Conservation (phyloP, 2,797 vertebrate genomes). For the Gymnocypris eckloni region DNA sequence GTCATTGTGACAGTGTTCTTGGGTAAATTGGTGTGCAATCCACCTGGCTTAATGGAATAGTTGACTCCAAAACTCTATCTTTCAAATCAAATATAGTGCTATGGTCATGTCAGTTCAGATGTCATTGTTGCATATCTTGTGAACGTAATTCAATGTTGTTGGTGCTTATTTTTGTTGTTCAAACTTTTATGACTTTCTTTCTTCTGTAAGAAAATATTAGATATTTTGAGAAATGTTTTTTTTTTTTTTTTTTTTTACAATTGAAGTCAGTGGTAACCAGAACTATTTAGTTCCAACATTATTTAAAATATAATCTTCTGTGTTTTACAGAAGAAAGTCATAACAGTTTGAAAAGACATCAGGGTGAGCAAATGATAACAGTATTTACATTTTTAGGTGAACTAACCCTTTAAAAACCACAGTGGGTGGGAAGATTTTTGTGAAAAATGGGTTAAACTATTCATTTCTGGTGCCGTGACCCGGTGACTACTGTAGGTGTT, state of each 20-base stretch:
- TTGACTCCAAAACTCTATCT: background rate
- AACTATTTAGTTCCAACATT: too few species aligned
- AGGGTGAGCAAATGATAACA: too few species aligned
- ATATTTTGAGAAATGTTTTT: background rate
- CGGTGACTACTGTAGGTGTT: background rate
- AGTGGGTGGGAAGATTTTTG: background rate
- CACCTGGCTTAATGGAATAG: background rate
- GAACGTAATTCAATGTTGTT: background rate
- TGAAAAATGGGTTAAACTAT: background rate
- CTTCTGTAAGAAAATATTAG: background rate
- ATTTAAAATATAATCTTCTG: background rate
- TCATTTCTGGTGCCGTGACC: slow-evolving; percentile 6
- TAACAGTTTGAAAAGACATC: background rate
- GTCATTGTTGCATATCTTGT: background rate
- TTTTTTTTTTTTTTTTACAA: background rate
- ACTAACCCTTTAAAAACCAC: background rate
- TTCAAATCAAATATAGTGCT: background rate
- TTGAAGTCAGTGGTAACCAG: background rate
- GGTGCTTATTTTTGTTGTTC: background rate
- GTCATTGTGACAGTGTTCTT: slow-evolving; percentile 2
- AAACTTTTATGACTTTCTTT: background rate
- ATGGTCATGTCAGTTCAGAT: background rate
- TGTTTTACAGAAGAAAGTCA: background rate
- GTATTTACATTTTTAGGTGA: background rate
- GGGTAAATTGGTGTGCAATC: background rate